Evolutionary conservation across 2,113 vertebrate genomes (phyloP).

Genomic region (Climacteris rufus): DNA sequence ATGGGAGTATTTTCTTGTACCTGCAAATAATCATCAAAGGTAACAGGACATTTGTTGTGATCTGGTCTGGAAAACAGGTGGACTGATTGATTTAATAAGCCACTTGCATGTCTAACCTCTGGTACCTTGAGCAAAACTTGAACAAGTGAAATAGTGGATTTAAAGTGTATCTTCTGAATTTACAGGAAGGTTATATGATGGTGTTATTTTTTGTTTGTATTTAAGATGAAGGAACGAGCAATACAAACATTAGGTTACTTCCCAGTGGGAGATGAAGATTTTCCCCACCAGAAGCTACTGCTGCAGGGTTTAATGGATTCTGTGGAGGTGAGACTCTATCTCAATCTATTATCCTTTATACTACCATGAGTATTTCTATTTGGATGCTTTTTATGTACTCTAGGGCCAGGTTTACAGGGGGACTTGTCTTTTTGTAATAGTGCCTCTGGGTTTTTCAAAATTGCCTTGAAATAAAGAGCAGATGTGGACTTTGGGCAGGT

Average conservation of each 20-base stretch:
- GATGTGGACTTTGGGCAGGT: not conserved
- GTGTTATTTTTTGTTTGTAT: not conserved
- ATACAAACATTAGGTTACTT: conserved; percentile 93
- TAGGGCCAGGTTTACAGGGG: not conserved
- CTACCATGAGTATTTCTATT: not conserved
- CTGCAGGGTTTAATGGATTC: conserved; percentile 98
- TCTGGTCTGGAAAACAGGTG: not conserved
- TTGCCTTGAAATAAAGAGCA: not conserved
- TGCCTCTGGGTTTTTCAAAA: not conserved
- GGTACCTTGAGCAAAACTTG: not conserved
- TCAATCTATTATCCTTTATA: not conserved
- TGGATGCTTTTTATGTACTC: not conserved
- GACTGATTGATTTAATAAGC: not conserved
- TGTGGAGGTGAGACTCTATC: conserved; percentile 84
- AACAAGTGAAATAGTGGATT: not conserved
- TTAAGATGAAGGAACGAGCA: conserved; percentile 93
- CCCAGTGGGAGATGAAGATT: conserved; percentile 92
- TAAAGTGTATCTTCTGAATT: not conserved
- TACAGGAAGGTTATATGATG: not conserved
- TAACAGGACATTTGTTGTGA: not conserved
- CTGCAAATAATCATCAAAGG: not conserved
- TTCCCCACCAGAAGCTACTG: conserved; percentile 92
- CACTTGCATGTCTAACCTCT: not conserved
- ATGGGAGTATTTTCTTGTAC: not conserved
- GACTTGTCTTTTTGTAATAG: not conserved